These are phyloP conservation scores for Pangasius krempfi DNA, from an alignment of 2,797 vertebrate genomes.

Conservation along the genomic window DNA sequence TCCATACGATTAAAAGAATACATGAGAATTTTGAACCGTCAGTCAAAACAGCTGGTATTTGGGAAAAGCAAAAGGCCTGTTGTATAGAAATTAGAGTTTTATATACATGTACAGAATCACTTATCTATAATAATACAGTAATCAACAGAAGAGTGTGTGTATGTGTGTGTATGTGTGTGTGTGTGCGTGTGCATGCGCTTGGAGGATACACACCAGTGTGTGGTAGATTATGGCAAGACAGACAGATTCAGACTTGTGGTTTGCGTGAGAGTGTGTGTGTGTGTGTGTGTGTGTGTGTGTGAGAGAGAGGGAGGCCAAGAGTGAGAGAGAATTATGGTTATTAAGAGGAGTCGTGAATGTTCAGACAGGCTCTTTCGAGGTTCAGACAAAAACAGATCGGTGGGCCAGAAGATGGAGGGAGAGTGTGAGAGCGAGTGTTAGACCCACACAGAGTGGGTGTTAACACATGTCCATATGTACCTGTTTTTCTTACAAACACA, in stretches of 20 bases:
- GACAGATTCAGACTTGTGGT: conserved; percentile 43
- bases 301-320: not conserved
- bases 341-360: conserved; percentile 38
- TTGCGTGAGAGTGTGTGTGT: not conserved
- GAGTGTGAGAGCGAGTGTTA: conserved; percentile 5
- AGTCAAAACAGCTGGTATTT: not conserved
- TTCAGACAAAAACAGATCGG: conserved; percentile 29
- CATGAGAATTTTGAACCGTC: not conserved
- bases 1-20: not conserved
- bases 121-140: not conserved
- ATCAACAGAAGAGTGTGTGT: conserved; percentile 23
- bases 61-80: not conserved
- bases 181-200: conserved; percentile 23
- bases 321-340: conserved; percentile 42
- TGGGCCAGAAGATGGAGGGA: conserved; percentile 30
- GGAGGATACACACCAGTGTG: conserved; percentile 24
- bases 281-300: not conserved
- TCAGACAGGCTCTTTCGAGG: conserved; percentile 39
- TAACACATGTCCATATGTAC: conserved; percentile 50
- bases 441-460: conserved; percentile 58
- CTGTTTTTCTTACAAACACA: conserved; percentile 33
- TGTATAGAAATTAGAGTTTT: not conserved
- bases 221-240: conserved; percentile 47
- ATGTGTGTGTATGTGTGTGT: conserved; percentile 56
- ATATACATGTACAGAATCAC: not conserved